These are phyloP conservation scores for Synergus japonicus DNA, from an alignment of 2,888 invertebrate species.

Conservation along the genomic window DNA sequence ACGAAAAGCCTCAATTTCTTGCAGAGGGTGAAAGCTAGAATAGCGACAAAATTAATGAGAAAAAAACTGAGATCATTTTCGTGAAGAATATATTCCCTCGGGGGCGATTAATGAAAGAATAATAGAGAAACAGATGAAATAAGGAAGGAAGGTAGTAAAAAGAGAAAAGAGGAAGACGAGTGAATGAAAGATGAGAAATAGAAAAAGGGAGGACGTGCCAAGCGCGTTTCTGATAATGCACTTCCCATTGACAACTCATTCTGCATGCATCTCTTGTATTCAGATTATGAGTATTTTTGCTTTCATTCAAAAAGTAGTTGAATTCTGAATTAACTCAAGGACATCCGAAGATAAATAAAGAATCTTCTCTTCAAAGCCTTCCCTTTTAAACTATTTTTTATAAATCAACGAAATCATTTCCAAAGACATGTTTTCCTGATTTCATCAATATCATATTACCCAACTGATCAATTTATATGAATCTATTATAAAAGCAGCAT, in stretches of 20 bases:
- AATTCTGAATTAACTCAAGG: neutral
- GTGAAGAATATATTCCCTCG: slow-evolving; percentile 5
- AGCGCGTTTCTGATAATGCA: slow-evolving; percentile 71
- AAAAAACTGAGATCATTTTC: slow-evolving; percentile 52
- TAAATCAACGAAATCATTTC: neutral
- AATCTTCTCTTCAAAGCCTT: neutral
- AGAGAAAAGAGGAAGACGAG: slow-evolving; percentile 42
- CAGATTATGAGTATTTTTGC: slow-evolving; percentile 59
- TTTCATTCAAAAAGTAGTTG: neutral
- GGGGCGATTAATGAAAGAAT: neutral
- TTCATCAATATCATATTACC: neutral
- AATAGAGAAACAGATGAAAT: neutral
- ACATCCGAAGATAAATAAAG: neutral
- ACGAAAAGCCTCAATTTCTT: slow-evolving; percentile 1
- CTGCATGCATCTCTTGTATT: slow-evolving; percentile 62
- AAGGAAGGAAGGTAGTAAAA: neutral
- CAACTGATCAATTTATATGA: neutral
- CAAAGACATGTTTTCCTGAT: neutral
- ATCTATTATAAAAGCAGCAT: neutral
- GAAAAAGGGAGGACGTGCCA: slow-evolving; percentile 62
- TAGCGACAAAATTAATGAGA: neutral
- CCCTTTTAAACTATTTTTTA: neutral
- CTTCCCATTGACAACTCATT: slow-evolving; percentile 75
- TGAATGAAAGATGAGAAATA: slow-evolving; percentile 53
- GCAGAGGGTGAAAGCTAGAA: neutral